phyloP scores from a whole-genome alignment of 2,888 invertebrate species.

The Anoplius nigerrimus region DNA sequence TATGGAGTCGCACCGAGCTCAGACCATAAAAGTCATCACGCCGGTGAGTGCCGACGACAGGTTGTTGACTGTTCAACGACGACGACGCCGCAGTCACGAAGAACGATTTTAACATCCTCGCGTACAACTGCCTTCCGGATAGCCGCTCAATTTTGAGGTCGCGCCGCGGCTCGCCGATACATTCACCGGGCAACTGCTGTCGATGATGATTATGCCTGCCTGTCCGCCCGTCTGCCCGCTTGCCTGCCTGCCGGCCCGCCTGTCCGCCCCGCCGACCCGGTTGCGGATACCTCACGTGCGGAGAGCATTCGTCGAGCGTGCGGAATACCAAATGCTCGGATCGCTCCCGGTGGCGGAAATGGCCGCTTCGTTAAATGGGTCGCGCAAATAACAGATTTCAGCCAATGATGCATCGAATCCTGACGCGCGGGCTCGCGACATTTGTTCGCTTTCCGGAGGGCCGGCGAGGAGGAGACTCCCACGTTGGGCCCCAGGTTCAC shows the following conservation, averaged over 20 bases:
- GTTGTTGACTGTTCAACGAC: slow-evolving; percentile 44
- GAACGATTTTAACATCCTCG: no score
- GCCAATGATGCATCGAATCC: not conserved
- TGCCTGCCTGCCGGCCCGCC: no score
- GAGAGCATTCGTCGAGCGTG: not conserved
- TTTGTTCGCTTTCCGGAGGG: slow-evolving; percentile 37
- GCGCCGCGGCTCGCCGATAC: no score
- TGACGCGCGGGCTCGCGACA: slow-evolving; percentile 14
- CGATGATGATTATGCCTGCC: no score
- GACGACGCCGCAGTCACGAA: no score
- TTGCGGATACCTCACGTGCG: not conserved
- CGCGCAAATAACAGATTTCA: not conserved
- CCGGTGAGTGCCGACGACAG: slow-evolving; percentile 35
- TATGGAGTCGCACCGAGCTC: slow-evolving; percentile 43
- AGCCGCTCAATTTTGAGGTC: no score
- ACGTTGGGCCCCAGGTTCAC: slow-evolving; percentile 49
- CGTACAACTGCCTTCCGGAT: no score
- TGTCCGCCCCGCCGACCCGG: no score
- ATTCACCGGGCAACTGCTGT: no score
- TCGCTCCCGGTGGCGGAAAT: slow-evolving; percentile 1
- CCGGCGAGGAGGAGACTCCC: slow-evolving; percentile 21
- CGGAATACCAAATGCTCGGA: no score
- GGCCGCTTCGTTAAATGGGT: slow-evolving; percentile 3
- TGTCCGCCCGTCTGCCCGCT: no score
- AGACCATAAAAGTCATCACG: slow-evolving; percentile 36